Evolutionary conservation across 2,888 invertebrate species (phyloP).

Genomic region (Leptinotarsa juncta): DNA sequence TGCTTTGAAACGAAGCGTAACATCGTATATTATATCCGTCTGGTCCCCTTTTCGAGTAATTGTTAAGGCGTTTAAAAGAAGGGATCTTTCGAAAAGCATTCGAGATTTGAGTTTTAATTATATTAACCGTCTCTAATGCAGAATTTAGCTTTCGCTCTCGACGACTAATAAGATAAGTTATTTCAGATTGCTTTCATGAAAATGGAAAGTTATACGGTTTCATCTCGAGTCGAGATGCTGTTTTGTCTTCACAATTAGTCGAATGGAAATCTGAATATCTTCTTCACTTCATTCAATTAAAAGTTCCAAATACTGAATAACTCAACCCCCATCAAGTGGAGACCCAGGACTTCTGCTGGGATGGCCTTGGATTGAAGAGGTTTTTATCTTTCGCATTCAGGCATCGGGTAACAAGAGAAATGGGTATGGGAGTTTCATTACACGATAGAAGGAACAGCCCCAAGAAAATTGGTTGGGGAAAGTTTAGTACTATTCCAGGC

Average conservation of each 20-base stretch:
- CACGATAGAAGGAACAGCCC: neutral
- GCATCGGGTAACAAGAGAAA: neutral
- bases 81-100: conserved; percentile 30
- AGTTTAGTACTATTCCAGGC: neutral
- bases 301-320: conserved; percentile 26
- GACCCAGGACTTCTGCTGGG: conserved; percentile 9
- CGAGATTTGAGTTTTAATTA: conserved; percentile 47
- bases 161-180: conserved; percentile 52
- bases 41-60: conserved; percentile 37
- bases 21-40: conserved; percentile 27
- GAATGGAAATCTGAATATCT: conserved; percentile 39
- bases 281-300: conserved; percentile 37
- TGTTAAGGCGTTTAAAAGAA: conserved; percentile 41
- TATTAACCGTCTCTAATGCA: conserved; percentile 44
- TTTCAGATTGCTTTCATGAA: conserved; percentile 47
- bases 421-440: neutral
- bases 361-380: neutral
- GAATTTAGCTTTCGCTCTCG: conserved; percentile 49
- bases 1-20: conserved; percentile 30
- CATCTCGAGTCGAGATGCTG: conserved; percentile 27
- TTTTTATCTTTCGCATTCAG: conserved; percentile 5
- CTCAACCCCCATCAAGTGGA: conserved; percentile 3
- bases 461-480: neutral
- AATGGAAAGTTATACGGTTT: conserved; percentile 44
- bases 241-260: conserved; percentile 48